Evolutionary conservation across 2,113 vertebrate species (phyloP).

Genomic region (Spheniscus mendiculus): DNA sequence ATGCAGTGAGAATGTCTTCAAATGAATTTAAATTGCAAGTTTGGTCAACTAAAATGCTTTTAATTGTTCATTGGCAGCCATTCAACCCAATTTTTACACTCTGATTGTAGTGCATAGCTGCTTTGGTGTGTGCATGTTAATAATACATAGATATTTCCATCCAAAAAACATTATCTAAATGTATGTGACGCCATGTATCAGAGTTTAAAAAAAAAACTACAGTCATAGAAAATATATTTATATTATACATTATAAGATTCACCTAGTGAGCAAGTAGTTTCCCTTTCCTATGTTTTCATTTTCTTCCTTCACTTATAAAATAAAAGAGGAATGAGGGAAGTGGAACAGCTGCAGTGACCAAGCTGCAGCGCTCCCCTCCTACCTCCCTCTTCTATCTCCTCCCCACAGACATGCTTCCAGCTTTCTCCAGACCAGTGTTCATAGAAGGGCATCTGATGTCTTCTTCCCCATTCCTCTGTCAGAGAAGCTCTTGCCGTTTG

Average conservation of each 20-base stretch:
- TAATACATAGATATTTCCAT: neutral
- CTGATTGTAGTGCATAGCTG: neutral
- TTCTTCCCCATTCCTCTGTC: neutral
- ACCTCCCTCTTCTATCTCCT: neutral
- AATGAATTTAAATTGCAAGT: constrained; percentile 16
- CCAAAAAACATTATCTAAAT: neutral
- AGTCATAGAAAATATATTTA: neutral
- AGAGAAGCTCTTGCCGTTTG: neutral
- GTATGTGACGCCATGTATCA: neutral
- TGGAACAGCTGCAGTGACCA: neutral
- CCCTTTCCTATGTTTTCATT: neutral
- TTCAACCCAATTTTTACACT: neutral
- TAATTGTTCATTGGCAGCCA: constrained; percentile 23
- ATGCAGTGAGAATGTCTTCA: neutral
- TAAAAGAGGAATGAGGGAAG: neutral
- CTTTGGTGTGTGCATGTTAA: neutral
- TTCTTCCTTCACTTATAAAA: neutral
- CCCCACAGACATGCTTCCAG: neutral
- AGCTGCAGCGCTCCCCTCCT: neutral
- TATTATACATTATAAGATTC: neutral
- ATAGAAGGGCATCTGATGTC: accelerated
- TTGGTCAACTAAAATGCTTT: constrained; percentile 31
- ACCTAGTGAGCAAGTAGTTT: neutral
- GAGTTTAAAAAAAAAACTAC: neutral
- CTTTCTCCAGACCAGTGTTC: neutral